Base-by-base conservation (phyloP, 1,140 invertebrate genomes). In the Glossosoma conforme region DNA sequence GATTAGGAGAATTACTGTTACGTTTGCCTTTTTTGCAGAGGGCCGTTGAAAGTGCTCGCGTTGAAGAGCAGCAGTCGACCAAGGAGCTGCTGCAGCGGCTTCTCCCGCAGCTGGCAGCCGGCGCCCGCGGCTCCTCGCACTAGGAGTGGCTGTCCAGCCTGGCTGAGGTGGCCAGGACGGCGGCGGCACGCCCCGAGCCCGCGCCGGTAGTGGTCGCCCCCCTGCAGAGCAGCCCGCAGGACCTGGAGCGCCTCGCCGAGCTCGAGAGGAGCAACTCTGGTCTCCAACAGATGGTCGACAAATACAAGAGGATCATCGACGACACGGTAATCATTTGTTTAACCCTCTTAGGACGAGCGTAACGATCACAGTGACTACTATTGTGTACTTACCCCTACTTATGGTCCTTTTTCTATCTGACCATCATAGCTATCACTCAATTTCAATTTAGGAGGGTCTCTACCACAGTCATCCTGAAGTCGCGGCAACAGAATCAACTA, bases 231-330 rank as follows among this genome's bases (percentile, higher is more conserved):
- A 20, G 53, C 45, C 13, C 46, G 36, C 14, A 54, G 2, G 44
- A 51, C 6, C 60, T 65, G 28, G 61, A 58, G 13, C 53, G 63
- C 11, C 38, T 67, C 4, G 55, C 56, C n/a, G 69, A 75, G 13
- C 55, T 77, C 32, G 35, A 59, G 42, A 57, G 61, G 49, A 69
- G 85, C 64, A 84, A 85, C 61, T 72, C 74, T 61, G 77, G 80
- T 54, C 66, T 87, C 49, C 79, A 85, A 59, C 65, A 68, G 13
- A 75, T 83, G 62, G 78, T 86, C 19, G 75, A 78, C 25, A 80
- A 87, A 65, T 87, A 88, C 60, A 83, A 87, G 61, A 78, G 70
- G 62, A 80, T 87, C 50, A 85, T 89, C 53, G 77, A 81, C 36
- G 84, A 88, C 60, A 88, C 86, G 86, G 55, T 44, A 14, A 45